phyloP scores from a whole-genome alignment of 2,888 invertebrate genomes.

The Vandiemenella viatica region DNA sequence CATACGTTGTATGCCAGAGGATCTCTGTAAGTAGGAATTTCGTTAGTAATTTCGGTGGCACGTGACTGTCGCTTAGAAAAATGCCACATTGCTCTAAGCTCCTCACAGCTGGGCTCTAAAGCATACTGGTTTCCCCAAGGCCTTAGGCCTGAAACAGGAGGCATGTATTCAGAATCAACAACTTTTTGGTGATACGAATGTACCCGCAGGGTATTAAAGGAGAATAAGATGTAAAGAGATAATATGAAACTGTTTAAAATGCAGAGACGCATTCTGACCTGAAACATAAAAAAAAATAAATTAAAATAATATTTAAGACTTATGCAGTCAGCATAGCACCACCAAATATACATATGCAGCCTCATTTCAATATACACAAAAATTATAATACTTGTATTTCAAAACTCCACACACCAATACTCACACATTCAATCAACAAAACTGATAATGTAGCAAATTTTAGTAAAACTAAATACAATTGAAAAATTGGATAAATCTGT shows the following conservation, averaged over 20 bases:
- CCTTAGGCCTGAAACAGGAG: not conserved
- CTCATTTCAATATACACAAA: no score
- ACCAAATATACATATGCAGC: no score
- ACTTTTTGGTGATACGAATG: not conserved
- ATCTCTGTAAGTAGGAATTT: constrained; percentile 68
- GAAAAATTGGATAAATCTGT: no score
- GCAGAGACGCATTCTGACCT: not conserved
- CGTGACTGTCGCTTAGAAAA: constrained; percentile 78
- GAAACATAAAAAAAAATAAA: not conserved
- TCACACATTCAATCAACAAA: no score
- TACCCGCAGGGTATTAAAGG: not conserved
- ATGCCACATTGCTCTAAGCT: constrained; percentile 82
- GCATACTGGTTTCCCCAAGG: constrained; percentile 29
- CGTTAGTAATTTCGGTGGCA: constrained; percentile 74
- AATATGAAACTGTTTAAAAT: not conserved
- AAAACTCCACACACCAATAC: no score
- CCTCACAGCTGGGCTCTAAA: constrained; percentile 71
- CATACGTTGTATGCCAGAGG: constrained; percentile 69
- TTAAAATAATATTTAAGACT: no score
- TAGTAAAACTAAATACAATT: no score
- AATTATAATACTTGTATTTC: no score
- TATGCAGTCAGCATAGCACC: no score
- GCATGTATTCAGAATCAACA: not conserved
- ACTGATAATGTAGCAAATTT: no score
- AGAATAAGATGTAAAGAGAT: not conserved